These are phyloP conservation scores for Turnix velox DNA, from an alignment of 2,113 vertebrate species.

Conservation along the genomic window DNA sequence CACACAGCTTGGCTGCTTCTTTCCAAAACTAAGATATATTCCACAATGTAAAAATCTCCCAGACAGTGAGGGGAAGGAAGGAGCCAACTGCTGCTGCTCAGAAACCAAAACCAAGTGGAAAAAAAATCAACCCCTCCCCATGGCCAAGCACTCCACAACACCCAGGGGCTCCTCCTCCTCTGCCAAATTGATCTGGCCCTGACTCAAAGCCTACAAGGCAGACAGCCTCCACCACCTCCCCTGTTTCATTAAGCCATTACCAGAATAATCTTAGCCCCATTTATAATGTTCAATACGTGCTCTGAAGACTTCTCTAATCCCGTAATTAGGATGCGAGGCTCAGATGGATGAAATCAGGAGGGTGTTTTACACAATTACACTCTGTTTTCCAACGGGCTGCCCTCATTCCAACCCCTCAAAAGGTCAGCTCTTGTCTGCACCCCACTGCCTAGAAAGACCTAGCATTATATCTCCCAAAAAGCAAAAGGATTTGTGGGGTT, in stretches of 20 bases:
- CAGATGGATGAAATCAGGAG: constrained; percentile 55
- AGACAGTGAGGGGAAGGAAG: constrained; percentile 39
- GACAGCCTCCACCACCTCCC: constrained; percentile 69
- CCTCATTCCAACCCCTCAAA: neutral
- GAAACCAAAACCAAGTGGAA: constrained; percentile 52
- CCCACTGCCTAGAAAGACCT: neutral
- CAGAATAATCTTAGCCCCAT: constrained; percentile 78
- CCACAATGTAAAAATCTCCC: constrained; percentile 10
- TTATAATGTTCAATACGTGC: constrained; percentile 73
- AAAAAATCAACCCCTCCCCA: constrained; percentile 63
- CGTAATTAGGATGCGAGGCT: constrained; percentile 72
- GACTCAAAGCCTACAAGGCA: constrained; percentile 66
- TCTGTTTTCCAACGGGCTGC: constrained; percentile 15
- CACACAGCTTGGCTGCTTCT: neutral
- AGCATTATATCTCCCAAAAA: too few species aligned
- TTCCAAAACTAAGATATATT: neutral
- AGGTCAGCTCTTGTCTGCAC: neutral
- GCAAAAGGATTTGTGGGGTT: neutral
- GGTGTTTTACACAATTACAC: constrained; percentile 39
- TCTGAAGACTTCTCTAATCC: constrained; percentile 75
- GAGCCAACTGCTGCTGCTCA: constrained; percentile 2
- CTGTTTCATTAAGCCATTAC: constrained; percentile 79
- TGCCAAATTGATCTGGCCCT: constrained; percentile 68
- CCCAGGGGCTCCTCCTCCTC: neutral
- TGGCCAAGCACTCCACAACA: constrained; percentile 19